Conservation (phyloP, 2,797 vertebrate species). For the Gastrophryne carolinensis region DNA sequence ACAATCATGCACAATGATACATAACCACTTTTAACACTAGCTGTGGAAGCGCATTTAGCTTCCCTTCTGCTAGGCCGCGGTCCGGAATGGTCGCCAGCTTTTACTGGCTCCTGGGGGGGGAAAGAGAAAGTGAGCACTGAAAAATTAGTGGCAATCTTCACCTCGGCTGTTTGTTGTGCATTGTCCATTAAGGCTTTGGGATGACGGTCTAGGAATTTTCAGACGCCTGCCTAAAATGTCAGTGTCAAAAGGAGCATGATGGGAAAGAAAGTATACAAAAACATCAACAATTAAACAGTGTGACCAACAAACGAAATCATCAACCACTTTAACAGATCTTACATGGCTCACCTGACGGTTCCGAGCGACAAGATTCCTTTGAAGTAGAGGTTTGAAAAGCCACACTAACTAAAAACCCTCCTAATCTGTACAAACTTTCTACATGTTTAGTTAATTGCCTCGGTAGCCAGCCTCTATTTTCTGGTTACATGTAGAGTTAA, state of each 20-base stretch:
- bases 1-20: neutral
- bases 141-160: conserved; percentile 45
- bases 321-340: no score
- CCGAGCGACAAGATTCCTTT: no score
- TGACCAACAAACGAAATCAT: no score
- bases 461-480: no score
- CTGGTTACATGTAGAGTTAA: no score
- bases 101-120: neutral
- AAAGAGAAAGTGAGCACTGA: neutral
- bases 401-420: no score
- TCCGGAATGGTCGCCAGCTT: neutral
- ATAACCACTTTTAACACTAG: neutral
- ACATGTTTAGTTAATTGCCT: no score
- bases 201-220: conserved; percentile 42
- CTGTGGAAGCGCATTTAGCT: neutral
- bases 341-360: neutral
- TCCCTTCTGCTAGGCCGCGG: conserved; percentile 1
- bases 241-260: conserved; percentile 39
- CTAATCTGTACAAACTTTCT: no score
- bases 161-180: conserved; percentile 43
- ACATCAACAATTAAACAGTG: neutral
- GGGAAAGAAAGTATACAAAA: conserved; percentile 32
- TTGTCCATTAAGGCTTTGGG: conserved; percentile 41
- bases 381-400: no score
- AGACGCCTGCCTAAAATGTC: conserved; percentile 49